Conservation (phyloP, 2,888 invertebrate species). For the Amphipoea oculea region DNA sequence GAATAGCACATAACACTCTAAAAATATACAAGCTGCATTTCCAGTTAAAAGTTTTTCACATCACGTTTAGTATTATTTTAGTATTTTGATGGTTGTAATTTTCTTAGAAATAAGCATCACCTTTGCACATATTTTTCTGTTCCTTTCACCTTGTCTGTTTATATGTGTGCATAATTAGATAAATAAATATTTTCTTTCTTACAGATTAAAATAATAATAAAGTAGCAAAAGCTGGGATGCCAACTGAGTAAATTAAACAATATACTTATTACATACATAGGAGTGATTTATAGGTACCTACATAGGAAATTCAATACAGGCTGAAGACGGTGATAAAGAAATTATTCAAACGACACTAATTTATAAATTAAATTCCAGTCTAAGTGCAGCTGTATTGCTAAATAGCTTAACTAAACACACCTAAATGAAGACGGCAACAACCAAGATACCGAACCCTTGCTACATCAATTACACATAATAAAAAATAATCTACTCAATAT, state of each 20-base stretch:
- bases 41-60: neutral
- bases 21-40: constrained; percentile 25
- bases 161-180: neutral
- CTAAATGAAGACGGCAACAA: neutral
- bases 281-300: neutral
- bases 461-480: constrained; percentile 41
- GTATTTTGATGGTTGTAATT: neutral
- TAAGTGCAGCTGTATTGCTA: constrained; percentile 1
- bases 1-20: constrained; percentile 11
- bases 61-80: neutral
- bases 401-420: neutral
- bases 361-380: neutral
- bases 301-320: neutral
- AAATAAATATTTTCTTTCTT: neutral
- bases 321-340: neutral
- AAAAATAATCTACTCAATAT: constrained; percentile 39
- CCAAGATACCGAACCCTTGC: constrained; percentile 15
- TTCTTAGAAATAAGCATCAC: neutral
- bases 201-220: neutral
- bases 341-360: constrained; percentile 5
- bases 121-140: neutral
- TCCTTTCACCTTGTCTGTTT: neutral
- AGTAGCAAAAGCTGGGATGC: neutral
- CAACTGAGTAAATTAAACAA: neutral
- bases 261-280: neutral